Evolutionary conservation across 2,888 invertebrate species (phyloP).

Genomic region (Leptopilina drosophilae): DNA sequence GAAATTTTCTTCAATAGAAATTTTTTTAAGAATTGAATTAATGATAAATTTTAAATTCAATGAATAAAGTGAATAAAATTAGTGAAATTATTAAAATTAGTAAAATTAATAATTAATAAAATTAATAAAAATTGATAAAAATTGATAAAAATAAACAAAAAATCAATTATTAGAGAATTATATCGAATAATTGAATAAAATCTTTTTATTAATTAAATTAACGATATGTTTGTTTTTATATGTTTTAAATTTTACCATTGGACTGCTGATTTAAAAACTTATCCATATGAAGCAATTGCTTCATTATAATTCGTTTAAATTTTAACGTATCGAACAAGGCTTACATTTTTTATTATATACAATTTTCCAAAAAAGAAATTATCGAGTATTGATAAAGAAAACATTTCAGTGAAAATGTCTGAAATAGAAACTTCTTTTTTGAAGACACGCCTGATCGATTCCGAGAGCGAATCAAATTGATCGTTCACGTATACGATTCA

Average conservation of each 20-base stretch:
- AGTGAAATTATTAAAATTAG: too few relatives aligned
- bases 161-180: too few relatives aligned
- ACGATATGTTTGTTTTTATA: not conserved
- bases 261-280: not conserved
- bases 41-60: too few relatives aligned
- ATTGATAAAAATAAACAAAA: too few relatives aligned
- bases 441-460: slow-evolving; percentile 40
- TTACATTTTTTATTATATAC: not conserved
- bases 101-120: too few relatives aligned
- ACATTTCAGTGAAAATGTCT: slow-evolving; percentile 5
- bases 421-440: slow-evolving; percentile 23
- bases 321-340: not conserved
- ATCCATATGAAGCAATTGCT: not conserved
- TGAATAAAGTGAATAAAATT: too few relatives aligned
- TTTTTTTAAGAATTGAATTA: too few relatives aligned
- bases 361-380: not conserved
- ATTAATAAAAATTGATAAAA: too few relatives aligned
- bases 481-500: slow-evolving; percentile 36
- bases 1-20: too few relatives aligned
- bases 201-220: too few relatives aligned
- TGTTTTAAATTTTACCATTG: not conserved
- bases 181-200: too few relatives aligned
- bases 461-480: slow-evolving; percentile 47
- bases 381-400: not conserved
- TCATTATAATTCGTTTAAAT: not conserved